Evolutionary conservation across 1,140 invertebrate genomes (phyloP), one percentile per base, ranked within the genome.

Genomic region (Drosophila pallidifrons): DNA sequence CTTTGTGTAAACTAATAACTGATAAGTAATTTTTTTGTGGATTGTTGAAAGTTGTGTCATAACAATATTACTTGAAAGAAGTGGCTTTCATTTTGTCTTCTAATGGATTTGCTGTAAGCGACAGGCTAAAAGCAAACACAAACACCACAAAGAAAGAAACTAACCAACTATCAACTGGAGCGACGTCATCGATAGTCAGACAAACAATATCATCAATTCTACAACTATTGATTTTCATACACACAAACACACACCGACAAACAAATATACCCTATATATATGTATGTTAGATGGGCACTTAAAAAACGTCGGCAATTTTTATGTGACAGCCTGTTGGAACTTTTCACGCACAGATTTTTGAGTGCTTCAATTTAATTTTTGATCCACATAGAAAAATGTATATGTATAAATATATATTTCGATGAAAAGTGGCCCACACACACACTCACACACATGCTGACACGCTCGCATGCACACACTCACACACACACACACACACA

Each of bases 21-120:
- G 28, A 30, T 15, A 30, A 52, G 28, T n/a, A 0, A 25, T 25
- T 25, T 25, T 2, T 25, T 25, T 25, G 1, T 20, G 3, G 0
- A 25, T 25, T 20, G 8, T 49, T 0, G 47, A 49, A 49, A 49
- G 16, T 20, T 49, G 16, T 52, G 8, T 30, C 25, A 52, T 52
- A 52, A 52, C n/a, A 32, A 25, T n/a, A 43, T 41, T 10, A 4
- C n/a, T 35, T 35, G 20, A 25, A 25, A 41, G 1, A 51, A 75
- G 35, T 47, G 32, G n/a, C 25, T 57, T 43, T 51, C 46, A 43
- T 55, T 46, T 69, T 15, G 38, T 28, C 15, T 63, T 13, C 15
- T 64, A 81, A 77, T 77, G 78, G 66, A 59, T 77, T 65, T 77
- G 58, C 68, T 77, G 79, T 38, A 59, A 54, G 38, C 59, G 71